Evolutionary conservation across 2,888 invertebrate genomes (phyloP).

Genomic region (Aquatica leii): DNA sequence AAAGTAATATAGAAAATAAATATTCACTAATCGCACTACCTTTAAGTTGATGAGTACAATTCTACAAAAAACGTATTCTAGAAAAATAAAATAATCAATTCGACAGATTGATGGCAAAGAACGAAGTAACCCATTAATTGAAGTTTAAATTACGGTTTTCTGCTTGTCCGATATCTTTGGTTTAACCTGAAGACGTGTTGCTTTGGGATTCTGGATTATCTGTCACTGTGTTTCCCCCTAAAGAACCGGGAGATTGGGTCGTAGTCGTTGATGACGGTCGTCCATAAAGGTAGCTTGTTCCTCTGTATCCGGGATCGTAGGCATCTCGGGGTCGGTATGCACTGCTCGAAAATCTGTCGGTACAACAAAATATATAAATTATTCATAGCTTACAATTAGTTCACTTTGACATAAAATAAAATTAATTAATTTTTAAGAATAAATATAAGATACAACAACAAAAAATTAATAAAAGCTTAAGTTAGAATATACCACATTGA

Average conservation of each 20-base stretch:
- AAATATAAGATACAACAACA: too few species aligned
- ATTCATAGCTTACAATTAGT: slow-evolving; percentile 5
- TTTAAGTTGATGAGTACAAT: too few species aligned
- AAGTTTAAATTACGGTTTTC: slow-evolving; percentile 22
- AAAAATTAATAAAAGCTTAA: too few species aligned
- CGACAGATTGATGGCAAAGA: too few species aligned
- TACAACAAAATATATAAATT: slow-evolving; percentile 25
- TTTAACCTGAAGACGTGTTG: slow-evolving; percentile 39
- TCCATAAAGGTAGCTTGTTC: slow-evolving; percentile 67
- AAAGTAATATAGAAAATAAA: slow-evolving; percentile 4
- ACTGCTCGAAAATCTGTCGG: slow-evolving; percentile 33
- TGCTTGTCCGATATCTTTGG: slow-evolving; percentile 15
- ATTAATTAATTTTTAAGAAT: too few species aligned
- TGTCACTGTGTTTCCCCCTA: slow-evolving; percentile 57
- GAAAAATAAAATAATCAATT: too few species aligned
- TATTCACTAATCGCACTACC: neutral
- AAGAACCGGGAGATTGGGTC: slow-evolving; percentile 52
- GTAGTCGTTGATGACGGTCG: slow-evolving; percentile 62
- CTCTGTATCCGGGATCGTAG: slow-evolving; percentile 54
- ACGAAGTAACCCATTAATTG: slow-evolving; percentile 18
- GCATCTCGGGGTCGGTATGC: slow-evolving; percentile 49
- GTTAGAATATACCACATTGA: too few species aligned
- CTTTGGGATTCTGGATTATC: slow-evolving; percentile 53
- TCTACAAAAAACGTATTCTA: too few species aligned
- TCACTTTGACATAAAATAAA: neutral